Evolutionary conservation across 2,113 vertebrate species (phyloP).

Genomic region (Heterocephalus glaber): DNA sequence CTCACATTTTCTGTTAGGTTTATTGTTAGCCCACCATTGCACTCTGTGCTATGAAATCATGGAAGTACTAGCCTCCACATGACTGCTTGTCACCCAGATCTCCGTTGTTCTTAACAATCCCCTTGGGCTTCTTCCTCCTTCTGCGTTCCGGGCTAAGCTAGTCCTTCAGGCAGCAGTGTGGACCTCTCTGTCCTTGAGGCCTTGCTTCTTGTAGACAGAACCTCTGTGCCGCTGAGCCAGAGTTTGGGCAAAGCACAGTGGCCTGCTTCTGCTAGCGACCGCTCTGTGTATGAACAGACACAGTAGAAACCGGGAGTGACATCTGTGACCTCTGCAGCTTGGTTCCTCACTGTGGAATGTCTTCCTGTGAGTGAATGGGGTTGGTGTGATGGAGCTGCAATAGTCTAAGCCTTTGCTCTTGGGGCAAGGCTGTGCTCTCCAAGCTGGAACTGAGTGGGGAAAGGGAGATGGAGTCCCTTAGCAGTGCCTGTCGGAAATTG

Average conservation of each 20-base stretch:
- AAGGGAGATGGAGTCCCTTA: background rate
- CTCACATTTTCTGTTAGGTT: background rate
- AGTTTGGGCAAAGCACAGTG: background rate
- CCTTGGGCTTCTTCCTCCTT: background rate
- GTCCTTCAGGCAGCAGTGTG: background rate
- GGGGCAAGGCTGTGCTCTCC: background rate
- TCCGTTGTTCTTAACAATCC: background rate
- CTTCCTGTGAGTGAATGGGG: background rate
- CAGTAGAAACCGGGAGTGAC: accelerated
- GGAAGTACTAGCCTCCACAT: background rate
- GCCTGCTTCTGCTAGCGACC: background rate
- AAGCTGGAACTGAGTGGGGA: background rate
- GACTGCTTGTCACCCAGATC: background rate
- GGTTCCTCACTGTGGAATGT: background rate
- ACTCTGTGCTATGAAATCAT: background rate
- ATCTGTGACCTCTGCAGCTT: background rate
- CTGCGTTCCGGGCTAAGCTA: background rate
- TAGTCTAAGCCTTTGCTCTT: background rate
- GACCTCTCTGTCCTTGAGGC: background rate
- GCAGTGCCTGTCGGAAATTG: background rate
- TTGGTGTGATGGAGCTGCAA: too few relatives aligned
- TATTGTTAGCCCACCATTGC: background rate
- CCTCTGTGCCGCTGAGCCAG: background rate
- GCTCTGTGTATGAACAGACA: background rate
- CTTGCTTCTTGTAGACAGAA: background rate